Evolutionary conservation across 2,797 vertebrate genomes (phyloP).

Genomic region (Mastacembelus armatus): DNA sequence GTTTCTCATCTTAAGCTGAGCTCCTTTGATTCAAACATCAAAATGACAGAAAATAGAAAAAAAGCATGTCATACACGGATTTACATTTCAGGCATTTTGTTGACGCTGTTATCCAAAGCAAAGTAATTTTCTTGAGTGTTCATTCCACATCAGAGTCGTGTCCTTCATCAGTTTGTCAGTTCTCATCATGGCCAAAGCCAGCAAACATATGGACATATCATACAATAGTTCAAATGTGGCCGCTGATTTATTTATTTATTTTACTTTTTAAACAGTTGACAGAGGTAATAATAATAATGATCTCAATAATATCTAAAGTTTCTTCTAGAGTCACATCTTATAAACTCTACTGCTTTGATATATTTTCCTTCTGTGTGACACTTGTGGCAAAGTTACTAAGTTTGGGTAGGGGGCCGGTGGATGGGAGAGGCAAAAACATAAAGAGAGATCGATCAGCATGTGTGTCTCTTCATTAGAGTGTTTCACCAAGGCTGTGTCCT

Average conservation of each 20-base stretch:
- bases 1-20: conserved; percentile 46
- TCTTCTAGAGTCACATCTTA: conserved; percentile 28
- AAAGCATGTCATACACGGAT: conserved; percentile 49
- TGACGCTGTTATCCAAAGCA: conserved; percentile 27
- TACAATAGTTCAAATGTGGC: background rate
- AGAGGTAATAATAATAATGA: background rate
- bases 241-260: background rate
- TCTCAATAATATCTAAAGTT: conserved; percentile 17
- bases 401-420: conserved; percentile 26
- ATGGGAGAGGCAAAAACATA: conserved; percentile 48
- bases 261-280: background rate
- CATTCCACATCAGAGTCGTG: conserved; percentile 7
- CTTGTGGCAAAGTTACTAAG: conserved; percentile 43
- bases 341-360: conserved; percentile 54
- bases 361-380: conserved; percentile 37
- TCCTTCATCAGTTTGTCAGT: background rate
- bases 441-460: conserved; percentile 67
- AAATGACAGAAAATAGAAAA: conserved; percentile 50
- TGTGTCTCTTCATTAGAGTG: conserved; percentile 81
- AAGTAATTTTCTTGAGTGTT: conserved; percentile 41
- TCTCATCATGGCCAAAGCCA: background rate
- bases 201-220: background rate
- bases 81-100: conserved; percentile 64
- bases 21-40: conserved; percentile 75
- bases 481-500: conserved; percentile 73